Percentiles rank a stretch among this genome's conserved stretches.
phyloP scores from a whole-genome alignment of 2,797 vertebrate species.

The Mallotus villosus region DNA sequence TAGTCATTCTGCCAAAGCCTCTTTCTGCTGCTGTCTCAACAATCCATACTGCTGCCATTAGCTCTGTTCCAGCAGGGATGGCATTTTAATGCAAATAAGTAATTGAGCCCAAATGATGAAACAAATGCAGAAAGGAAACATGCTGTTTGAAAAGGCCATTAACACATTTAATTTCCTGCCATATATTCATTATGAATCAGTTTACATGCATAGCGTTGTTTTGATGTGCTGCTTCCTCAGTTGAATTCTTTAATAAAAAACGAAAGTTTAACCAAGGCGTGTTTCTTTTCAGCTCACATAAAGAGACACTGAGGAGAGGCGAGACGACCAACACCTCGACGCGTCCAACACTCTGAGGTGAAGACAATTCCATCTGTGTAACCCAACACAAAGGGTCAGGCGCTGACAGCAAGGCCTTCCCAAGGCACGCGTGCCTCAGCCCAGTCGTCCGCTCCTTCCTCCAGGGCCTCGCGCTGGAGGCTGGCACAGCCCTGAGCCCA shows the following conservation, averaged over 20 bases:
- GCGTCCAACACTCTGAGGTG: conserved; percentile 17
- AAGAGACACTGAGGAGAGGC: conserved; percentile 25
- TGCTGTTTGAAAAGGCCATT: conserved; percentile 10
- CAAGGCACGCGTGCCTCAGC: conserved; percentile 41
- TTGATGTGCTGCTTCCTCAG: neutral
- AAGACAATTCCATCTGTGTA: conserved; percentile 50
- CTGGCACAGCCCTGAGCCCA: conserved; percentile 5
- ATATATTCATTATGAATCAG: neutral
- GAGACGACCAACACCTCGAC: conserved; percentile 9
- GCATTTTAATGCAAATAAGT: conserved; percentile 20
- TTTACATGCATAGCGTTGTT: neutral
- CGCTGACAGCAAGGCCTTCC: conserved; percentile 17
- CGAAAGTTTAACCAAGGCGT: conserved; percentile 11
- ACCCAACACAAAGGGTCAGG: conserved; percentile 42
- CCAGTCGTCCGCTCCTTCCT: conserved; percentile 26
- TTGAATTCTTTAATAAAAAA: neutral
- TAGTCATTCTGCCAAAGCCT: conserved; percentile 38
- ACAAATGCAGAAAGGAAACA: conserved; percentile 20
- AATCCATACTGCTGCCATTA: conserved; percentile 25
- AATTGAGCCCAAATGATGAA: conserved; percentile 28
- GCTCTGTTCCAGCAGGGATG: conserved; percentile 30
- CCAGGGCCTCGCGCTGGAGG: conserved; percentile 12
- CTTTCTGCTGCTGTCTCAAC: conserved; percentile 28
- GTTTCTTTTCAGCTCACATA: conserved; percentile 26
- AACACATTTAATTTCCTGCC: neutral